Evolutionary conservation across 2,113 vertebrate species (phyloP).

Genomic region (Cryptomyrus ogoouensis): DNA sequence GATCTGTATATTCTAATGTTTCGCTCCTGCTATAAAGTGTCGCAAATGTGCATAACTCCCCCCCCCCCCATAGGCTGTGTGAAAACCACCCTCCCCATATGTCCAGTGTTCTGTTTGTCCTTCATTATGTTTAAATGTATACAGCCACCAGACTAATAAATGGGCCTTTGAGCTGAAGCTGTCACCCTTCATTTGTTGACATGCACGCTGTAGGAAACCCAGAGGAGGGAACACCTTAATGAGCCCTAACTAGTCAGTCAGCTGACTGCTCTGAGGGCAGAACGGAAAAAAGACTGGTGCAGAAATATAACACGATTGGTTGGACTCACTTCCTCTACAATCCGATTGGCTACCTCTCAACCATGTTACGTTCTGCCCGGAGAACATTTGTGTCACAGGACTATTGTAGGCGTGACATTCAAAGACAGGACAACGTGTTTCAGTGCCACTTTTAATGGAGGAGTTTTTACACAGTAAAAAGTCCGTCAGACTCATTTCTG

Average conservation of each 20-base stretch:
- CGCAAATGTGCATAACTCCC: not conserved
- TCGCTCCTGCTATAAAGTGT: not conserved
- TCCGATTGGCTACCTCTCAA: not conserved
- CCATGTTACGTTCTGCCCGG: too few relatives aligned
- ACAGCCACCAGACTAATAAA: not conserved
- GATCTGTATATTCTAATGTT: not conserved
- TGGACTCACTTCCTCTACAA: not conserved
- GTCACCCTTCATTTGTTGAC: not conserved
- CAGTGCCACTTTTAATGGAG: constrained; percentile 59
- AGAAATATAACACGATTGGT: not conserved
- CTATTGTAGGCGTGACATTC: not conserved
- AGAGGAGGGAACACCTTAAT: not conserved
- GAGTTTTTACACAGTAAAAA: constrained; percentile 26
- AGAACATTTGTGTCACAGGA: not conserved
- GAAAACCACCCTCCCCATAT: not conserved
- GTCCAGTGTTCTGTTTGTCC: not conserved
- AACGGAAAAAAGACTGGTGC: not conserved
- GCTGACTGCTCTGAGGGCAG: not conserved
- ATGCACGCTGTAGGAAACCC: not conserved
- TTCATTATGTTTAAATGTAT: not conserved
- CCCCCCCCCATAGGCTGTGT: not conserved
- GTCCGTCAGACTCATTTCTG: constrained; percentile 71
- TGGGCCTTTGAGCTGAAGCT: not conserved
- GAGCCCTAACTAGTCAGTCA: not conserved
- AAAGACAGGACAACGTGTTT: not conserved